Conservation (phyloP, 2,888 invertebrate species). For the Lasioglossum oenotherae region DNA sequence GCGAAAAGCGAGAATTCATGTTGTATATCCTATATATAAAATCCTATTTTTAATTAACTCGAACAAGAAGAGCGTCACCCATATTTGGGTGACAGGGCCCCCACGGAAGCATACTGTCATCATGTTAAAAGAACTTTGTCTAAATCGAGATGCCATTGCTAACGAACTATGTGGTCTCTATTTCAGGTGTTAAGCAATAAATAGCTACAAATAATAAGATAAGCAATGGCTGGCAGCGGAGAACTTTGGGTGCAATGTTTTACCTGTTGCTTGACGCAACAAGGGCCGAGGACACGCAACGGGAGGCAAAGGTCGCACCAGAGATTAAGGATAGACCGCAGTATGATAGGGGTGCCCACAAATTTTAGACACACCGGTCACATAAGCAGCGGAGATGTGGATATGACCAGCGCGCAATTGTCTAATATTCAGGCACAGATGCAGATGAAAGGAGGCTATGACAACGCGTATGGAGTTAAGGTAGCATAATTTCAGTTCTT, state of each 20-base stretch:
- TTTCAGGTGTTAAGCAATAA: constrained; percentile 20
- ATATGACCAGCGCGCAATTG: constrained; percentile 92
- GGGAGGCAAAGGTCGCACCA: constrained; percentile 83
- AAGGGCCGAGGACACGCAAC: constrained; percentile 89
- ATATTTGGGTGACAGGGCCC: too few species aligned
- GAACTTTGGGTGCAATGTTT: constrained; percentile 97
- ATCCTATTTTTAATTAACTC: too few species aligned
- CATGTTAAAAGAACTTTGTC: not conserved
- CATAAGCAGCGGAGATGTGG: constrained; percentile 95
- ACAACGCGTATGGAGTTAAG: constrained; percentile 89
- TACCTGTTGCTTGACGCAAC: constrained; percentile 94
- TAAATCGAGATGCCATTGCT: not conserved
- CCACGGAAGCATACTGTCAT: too few species aligned
- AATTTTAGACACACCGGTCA: constrained; percentile 98
- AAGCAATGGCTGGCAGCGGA: constrained; percentile 88
- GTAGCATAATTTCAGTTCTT: constrained; percentile 77
- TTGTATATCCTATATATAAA: too few species aligned
- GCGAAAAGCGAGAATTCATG: too few species aligned
- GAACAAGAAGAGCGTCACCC: too few species aligned
- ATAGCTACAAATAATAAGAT: not conserved
- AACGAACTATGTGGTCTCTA: not conserved
- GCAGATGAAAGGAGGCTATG: constrained; percentile 98
- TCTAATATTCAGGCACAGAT: constrained; percentile 96
- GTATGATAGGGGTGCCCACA: constrained; percentile 98
- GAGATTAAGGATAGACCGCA: constrained; percentile 93